Evolutionary conservation across 2,113 vertebrate species (phyloP), one percentile per base, ranked within the genome.

Genomic region (Larimichthys polyactis): DNA sequence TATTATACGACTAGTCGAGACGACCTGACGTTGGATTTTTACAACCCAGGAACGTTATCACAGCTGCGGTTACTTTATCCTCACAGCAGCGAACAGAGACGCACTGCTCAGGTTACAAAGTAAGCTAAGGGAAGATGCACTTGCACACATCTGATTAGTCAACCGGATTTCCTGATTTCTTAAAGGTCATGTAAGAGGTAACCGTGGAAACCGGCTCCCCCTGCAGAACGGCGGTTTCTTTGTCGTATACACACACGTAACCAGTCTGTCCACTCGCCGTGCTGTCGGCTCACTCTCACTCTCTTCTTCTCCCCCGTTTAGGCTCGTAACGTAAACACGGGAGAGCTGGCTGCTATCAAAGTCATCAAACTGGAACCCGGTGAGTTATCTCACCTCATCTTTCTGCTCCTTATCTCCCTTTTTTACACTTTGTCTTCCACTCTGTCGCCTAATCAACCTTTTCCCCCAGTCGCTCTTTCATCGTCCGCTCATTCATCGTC

Each of bases 321-420:
- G 98, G 97, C 98, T 90, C 96, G 97, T 81, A 99, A 99, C 95
- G 97, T 95, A 65, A 95, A 91, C 94, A 95, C 95, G 70, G 94
- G 93, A 86, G 97, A 99, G 92, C 95, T 99, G 94, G 97, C 98
- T 83, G 98, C 97, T 81, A 99, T 99, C 95, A 99, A 99, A 97
- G 97, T 99, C 93, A 99, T 99, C 95, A 99, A 99, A 91, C 94
- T 99, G 95, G 98, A 99, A 94, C 97, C 98, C 93, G 98, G 97
- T 99, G 95, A 96, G 96, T 76, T 63, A 59, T 48, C 58, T 65
- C 52, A n/a, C 14, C 4, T 46, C 36, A 36, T 59, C 32, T 79
- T 22, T 64, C 49, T 63, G 36, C 36, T 36, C 6, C 20, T 80
- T 10, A 46, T 0, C 82, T 24, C 16, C 9, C 16, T 15, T 3